Evolutionary conservation across 2,113 vertebrate species (phyloP).

Genomic region (Dicentrarchus labrax): DNA sequence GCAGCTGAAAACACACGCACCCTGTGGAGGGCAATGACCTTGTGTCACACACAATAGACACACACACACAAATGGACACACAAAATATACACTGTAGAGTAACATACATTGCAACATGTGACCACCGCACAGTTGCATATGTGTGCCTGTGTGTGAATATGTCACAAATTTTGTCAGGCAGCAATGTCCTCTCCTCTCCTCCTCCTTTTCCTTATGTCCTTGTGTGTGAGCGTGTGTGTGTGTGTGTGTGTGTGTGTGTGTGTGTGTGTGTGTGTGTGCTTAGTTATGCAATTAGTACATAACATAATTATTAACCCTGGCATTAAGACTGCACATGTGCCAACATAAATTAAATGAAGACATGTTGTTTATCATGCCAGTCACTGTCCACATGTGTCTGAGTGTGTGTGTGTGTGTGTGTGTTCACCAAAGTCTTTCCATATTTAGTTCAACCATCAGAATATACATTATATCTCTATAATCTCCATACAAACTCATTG

Average conservation of each 20-base stretch:
- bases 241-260: not conserved
- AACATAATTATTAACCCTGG: conserved; percentile 15
- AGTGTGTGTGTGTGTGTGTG: not conserved
- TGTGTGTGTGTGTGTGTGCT: not conserved
- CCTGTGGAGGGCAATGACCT: conserved; percentile 64
- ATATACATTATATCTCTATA: not conserved
- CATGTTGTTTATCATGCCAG: not conserved
- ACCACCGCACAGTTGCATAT: not conserved
- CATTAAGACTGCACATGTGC: not conserved
- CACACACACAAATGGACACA: conserved; percentile 16
- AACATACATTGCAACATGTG: not conserved
- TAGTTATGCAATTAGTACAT: conserved; percentile 25
- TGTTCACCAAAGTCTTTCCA: not conserved
- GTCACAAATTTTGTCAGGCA: conserved; percentile 43
- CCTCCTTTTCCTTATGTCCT: conserved; percentile 4
- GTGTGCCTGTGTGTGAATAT: not conserved
- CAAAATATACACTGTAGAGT: not conserved
- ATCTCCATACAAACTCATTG: not conserved
- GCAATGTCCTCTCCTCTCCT: conserved; percentile 27
- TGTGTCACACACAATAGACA: conserved; percentile 21
- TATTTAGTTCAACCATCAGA: conserved; percentile 25
- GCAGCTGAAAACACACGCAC: conserved; percentile 65
- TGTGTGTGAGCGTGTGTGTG: not conserved
- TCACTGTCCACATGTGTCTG: not conserved
- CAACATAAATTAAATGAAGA: conserved; percentile 25